Conservation (phyloP, 2,888 invertebrate species). For the Scaptomyza flava region DNA sequence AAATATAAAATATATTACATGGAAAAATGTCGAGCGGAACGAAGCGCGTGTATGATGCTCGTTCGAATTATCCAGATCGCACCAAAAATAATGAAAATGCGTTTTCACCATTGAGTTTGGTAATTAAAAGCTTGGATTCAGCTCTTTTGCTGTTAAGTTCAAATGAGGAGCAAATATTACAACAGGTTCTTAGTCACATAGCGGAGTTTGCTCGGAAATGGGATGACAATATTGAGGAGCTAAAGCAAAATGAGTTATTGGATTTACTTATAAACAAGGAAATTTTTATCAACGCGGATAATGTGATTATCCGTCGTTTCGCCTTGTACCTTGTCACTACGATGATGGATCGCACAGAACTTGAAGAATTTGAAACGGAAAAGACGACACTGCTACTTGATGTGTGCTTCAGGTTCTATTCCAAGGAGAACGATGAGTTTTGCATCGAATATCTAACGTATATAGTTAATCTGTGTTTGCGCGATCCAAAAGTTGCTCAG, state of each 20-base stretch:
- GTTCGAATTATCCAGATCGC: constrained; percentile 67
- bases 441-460: constrained; percentile 76
- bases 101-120: constrained; percentile 60
- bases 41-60: constrained; percentile 64
- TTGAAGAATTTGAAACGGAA: constrained; percentile 61
- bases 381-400: constrained; percentile 54
- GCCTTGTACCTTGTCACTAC: constrained; percentile 66
- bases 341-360: constrained; percentile 65
- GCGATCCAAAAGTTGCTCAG: constrained; percentile 73
- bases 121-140: constrained; percentile 62
- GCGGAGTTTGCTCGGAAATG: constrained; percentile 68
- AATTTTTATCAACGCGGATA: constrained; percentile 57
- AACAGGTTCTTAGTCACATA: constrained; percentile 68
- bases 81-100: constrained; percentile 54
- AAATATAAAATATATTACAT: constrained; percentile 5
- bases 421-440: constrained; percentile 71
- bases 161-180: constrained; percentile 70
- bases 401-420: constrained; percentile 55
- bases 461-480: constrained; percentile 70
- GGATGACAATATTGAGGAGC: constrained; percentile 62
- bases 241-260: constrained; percentile 63
- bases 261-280: constrained; percentile 62
- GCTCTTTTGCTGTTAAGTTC: constrained; percentile 70
- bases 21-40: constrained; percentile 39
- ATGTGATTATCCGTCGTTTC: constrained; percentile 68